Evolutionary conservation across 2,888 invertebrate species (phyloP), one percentile per base, ranked within the genome.

Genomic region (Mechanitis messenoides): DNA sequence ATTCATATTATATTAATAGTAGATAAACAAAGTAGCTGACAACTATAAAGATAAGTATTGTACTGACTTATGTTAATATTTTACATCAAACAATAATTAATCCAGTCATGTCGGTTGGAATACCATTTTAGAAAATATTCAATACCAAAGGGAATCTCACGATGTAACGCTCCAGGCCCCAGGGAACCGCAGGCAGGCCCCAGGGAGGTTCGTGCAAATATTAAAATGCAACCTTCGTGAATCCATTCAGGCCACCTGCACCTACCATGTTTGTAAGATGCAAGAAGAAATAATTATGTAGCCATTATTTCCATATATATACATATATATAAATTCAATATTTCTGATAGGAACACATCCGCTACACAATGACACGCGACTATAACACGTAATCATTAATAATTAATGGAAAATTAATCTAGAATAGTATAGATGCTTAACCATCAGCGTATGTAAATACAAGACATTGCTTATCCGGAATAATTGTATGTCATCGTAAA

Each of bases 381-480:
- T 60, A 46, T 59, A 66, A 67, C 61, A 72, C 67, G 72, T 68
- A 65, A 69, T 72, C 68, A 72, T 71, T 69, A 67, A 59, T 70
- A 69, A 68, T 62, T 70, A 68, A 71, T 74, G 65, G 74, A 76
- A 77, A 80, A 79, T 75, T 74, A 71, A 5, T 42, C 42, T 42
- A 42, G 7, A 42, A 42, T 42, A 70, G 71, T 70, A 64, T 69
- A 71, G 65, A 66, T 63, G 67, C 66, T 69, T 70, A 69, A 68
- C 69, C 69, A 68, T 68, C 61, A 55, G 63, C 60, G 38, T 62
- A 73, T 74, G 73, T 69, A 72, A 75, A 73, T 73, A 63, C 47
- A 53, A 64, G 60, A 66, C 20, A 20, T 20, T 20, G 20, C 20
- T 20, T 20, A 20, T 20, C 20, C 3, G 35, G 35, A 35, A 35